A percentile compares a stretch with the other conserved stretches of the same genome.
phyloP scores from a whole-genome alignment of 2,797 vertebrate species.

The Sebastes hubbsi region DNA sequence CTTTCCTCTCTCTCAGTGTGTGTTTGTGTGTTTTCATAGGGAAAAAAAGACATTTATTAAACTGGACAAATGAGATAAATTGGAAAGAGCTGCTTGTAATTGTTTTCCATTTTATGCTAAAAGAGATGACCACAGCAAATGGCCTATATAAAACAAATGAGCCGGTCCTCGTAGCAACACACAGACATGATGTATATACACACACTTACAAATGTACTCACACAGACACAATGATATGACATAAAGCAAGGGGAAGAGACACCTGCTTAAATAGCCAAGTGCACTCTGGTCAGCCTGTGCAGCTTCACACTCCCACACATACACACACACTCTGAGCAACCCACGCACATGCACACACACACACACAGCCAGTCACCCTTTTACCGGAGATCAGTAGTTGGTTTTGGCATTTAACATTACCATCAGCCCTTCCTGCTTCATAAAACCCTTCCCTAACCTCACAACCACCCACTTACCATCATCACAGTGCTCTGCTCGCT shows the following conservation, averaged over 20 bases:
- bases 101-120: constrained; percentile 64
- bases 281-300: constrained; percentile 27
- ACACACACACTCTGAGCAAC: neutral
- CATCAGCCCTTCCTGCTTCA: constrained; percentile 66
- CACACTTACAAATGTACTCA: neutral
- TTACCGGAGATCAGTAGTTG: constrained; percentile 62
- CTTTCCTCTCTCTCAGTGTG: neutral
- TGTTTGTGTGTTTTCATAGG: constrained; percentile 46
- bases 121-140: constrained; percentile 62
- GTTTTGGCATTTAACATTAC: constrained; percentile 77
- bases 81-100: constrained; percentile 59
- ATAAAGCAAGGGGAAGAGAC: constrained; percentile 29
- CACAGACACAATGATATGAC: constrained; percentile 15
- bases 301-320: constrained; percentile 11
- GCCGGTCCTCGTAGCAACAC: constrained; percentile 26
- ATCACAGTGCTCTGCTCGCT: constrained; percentile 63
- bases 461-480: constrained; percentile 68
- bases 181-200: neutral
- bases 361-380: constrained; percentile 43
- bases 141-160: constrained; percentile 60
- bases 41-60: constrained; percentile 60
- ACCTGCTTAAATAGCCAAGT: constrained; percentile 40
- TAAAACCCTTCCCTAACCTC: constrained; percentile 62
- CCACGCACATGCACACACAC: neutral
- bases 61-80: constrained; percentile 63